Conservation (phyloP, 2,797 vertebrate genomes). For the Hypotaenidia okinawae region DNA sequence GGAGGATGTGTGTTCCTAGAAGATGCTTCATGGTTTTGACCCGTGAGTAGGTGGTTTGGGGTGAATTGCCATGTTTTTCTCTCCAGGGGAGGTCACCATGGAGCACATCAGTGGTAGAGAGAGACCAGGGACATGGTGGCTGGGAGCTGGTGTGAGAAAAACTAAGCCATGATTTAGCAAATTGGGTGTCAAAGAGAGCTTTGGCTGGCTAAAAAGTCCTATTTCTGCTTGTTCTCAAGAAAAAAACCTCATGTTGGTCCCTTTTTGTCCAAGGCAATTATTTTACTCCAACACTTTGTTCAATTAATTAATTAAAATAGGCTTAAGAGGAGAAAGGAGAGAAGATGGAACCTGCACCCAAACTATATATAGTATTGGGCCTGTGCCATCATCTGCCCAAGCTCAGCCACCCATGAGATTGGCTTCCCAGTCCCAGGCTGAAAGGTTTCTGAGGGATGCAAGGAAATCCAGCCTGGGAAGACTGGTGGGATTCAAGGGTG, state of each 20-base stretch:
- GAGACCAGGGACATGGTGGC: neutral
- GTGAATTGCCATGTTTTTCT: neutral
- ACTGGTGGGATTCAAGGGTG: neutral
- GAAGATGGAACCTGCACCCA: neutral
- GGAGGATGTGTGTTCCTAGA: neutral
- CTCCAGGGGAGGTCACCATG: neutral
- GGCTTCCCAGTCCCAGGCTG: neutral
- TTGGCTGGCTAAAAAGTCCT: neutral
- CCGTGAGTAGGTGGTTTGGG: fast-evolving
- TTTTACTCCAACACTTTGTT: neutral
- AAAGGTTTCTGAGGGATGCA: neutral
- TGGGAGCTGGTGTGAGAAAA: neutral
- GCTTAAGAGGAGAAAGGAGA: neutral
- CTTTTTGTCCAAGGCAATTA: neutral
- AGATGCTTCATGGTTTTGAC: neutral
- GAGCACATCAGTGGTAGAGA: fast-evolving
- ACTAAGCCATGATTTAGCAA: neutral
- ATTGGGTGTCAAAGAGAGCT: neutral
- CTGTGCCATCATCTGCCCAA: neutral
- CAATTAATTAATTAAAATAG: neutral
- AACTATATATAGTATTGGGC: neutral
- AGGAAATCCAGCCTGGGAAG: neutral
- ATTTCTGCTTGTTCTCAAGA: neutral
- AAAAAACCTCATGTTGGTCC: neutral
- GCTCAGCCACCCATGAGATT: neutral